These are phyloP conservation scores for Stenichneumon culpator DNA, from an alignment of 2,888 invertebrate genomes.

Conservation along the genomic window DNA sequence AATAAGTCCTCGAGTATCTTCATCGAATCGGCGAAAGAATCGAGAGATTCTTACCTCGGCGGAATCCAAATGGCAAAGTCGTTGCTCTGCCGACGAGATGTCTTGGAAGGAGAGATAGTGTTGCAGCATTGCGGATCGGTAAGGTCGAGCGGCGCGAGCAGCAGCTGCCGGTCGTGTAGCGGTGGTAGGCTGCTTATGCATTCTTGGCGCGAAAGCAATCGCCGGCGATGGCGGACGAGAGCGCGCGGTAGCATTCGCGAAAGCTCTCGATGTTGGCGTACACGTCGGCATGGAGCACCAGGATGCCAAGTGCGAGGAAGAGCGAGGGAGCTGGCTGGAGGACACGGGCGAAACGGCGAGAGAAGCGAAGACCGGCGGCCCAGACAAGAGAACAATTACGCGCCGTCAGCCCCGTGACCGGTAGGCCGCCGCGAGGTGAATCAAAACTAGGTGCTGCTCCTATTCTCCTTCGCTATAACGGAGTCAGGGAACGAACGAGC, in stretches of 20 bases:
- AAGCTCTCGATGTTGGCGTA: slow-evolving; percentile 51
- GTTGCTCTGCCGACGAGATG: slow-evolving; percentile 1
- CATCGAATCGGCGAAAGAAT: neutral
- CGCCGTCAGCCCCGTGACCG: slow-evolving; percentile 83
- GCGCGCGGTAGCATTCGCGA: slow-evolving; percentile 51
- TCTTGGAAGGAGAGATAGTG: slow-evolving; percentile 19
- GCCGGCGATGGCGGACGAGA: slow-evolving; percentile 74
- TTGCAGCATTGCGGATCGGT: slow-evolving; percentile 75
- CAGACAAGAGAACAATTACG: slow-evolving; percentile 84
- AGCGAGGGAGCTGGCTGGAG: slow-evolving; percentile 40
- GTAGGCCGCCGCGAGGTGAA: slow-evolving; percentile 82
- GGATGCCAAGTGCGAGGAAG: slow-evolving; percentile 26
- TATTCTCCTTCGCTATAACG: slow-evolving; percentile 42
- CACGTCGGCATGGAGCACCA: slow-evolving; percentile 71
- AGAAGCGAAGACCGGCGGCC: slow-evolving; percentile 66
- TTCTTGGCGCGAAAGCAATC: slow-evolving; percentile 84
- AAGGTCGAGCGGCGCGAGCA: slow-evolving; percentile 62
- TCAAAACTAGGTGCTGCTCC: slow-evolving; percentile 81
- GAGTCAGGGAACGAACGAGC: slow-evolving; percentile 38
- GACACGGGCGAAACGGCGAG: slow-evolving; percentile 66
- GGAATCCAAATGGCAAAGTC: slow-evolving; percentile 4
- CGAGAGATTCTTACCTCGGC: neutral
- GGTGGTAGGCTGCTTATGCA: slow-evolving; percentile 79
- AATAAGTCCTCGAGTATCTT: neutral
- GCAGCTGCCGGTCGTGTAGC: slow-evolving; percentile 15